phyloP scores from a whole-genome alignment of 1,140 invertebrate species.

The Diorhabda carinulata region DNA sequence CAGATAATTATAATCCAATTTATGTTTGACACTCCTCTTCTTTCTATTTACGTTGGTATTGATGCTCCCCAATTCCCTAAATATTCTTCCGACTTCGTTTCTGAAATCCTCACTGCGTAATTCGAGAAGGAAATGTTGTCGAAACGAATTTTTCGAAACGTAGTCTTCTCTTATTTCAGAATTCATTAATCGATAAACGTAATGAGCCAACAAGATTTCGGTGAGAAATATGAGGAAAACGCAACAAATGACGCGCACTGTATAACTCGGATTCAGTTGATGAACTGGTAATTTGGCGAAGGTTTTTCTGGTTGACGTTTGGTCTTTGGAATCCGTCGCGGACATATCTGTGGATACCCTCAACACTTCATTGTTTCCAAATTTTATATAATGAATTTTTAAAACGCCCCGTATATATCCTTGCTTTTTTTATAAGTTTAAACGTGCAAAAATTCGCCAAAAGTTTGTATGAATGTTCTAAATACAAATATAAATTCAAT shows the following conservation, averaged over 20 bases:
- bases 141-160: slow-evolving; percentile 36
- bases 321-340: slow-evolving; percentile 27
- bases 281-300: slow-evolving; percentile 29
- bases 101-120: slow-evolving; percentile 30
- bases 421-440: no score
- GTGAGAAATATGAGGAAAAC: slow-evolving; percentile 44
- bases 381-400: no score
- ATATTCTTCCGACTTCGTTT: slow-evolving; percentile 36
- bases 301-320: slow-evolving; percentile 20
- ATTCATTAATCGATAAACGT: slow-evolving; percentile 43
- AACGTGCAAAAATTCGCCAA: no score
- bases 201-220: slow-evolving; percentile 45
- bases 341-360: slow-evolving; percentile 27
- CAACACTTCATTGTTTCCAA: no score
- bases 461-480: no score
- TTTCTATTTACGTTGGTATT: slow-evolving; percentile 19
- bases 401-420: no score
- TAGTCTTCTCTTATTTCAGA: slow-evolving; percentile 42
- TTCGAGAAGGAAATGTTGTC: slow-evolving; percentile 35
- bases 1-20: slow-evolving; percentile 41
- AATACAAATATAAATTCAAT: no score
- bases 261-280: slow-evolving; percentile 44
- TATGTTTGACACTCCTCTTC: slow-evolving; percentile 28
- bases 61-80: slow-evolving; percentile 27
- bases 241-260: slow-evolving; percentile 43